Conservation (phyloP, 2,888 invertebrate genomes). For the Latrodectus hesperus region DNA sequence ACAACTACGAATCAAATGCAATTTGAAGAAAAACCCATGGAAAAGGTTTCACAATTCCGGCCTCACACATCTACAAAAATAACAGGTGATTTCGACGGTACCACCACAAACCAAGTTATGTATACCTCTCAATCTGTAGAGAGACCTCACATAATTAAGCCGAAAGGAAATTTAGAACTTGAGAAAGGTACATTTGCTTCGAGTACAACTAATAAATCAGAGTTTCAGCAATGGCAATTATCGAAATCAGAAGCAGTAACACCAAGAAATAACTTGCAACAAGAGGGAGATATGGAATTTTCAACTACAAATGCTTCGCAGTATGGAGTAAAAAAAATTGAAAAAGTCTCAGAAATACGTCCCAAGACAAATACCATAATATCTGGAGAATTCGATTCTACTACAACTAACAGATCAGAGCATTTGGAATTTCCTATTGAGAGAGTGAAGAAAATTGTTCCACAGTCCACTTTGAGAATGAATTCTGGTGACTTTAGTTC, state of each 20-base stretch:
- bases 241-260: conserved; percentile 40
- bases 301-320: conserved; percentile 40
- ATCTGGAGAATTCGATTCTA: conserved; percentile 49
- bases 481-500: conserved; percentile 44
- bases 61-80: conserved; percentile 57
- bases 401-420: conserved; percentile 54
- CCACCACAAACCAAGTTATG: conserved; percentile 58
- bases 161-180: conserved; percentile 40
- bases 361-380: conserved; percentile 34
- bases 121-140: conserved; percentile 10
- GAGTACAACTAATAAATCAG: conserved; percentile 43
- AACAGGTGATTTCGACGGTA: conserved; percentile 64
- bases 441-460: conserved; percentile 51
- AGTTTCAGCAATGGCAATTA: conserved; percentile 66
- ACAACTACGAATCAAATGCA: conserved; percentile 58
- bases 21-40: conserved; percentile 57
- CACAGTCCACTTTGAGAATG: conserved; percentile 54
- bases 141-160: conserved; percentile 44
- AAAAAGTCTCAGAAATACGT: conserved; percentile 36
- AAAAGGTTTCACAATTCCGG: conserved; percentile 48
- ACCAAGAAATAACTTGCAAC: conserved; percentile 63
- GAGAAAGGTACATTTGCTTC: conserved; percentile 40
- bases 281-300: conserved; percentile 51
- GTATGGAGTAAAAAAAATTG: conserved; percentile 11
- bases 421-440: conserved; percentile 40